Conservation (phyloP, 2,113 vertebrate species). For the Struthio camelus region DNA sequence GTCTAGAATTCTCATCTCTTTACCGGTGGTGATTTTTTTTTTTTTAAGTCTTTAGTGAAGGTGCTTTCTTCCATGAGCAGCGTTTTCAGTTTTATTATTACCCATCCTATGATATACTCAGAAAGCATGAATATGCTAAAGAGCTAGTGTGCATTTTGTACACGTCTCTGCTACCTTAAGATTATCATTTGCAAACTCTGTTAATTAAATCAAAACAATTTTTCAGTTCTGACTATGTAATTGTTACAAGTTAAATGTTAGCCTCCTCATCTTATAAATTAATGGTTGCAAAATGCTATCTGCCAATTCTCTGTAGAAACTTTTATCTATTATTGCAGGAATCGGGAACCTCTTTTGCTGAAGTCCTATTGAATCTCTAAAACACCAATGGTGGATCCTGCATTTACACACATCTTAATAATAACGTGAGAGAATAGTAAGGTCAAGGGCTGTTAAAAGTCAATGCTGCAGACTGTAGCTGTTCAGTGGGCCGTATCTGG, state of each 20-base stretch:
- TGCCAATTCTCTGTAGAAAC: neutral
- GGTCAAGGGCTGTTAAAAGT: conserved; percentile 19
- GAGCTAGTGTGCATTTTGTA: conserved; percentile 14
- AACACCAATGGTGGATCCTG: conserved; percentile 48
- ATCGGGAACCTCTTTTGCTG: conserved; percentile 34
- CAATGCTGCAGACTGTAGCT: neutral
- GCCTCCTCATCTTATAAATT: neutral
- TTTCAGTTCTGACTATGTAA: neutral
- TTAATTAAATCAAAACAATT: neutral
- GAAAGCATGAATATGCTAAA: neutral
- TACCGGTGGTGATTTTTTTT: neutral
- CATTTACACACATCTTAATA: conserved; percentile 49
- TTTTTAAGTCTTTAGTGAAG: conserved; percentile 1
- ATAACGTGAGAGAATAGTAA: neutral
- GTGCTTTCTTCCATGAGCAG: neutral
- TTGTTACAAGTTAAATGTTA: neutral
- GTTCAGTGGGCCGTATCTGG: conserved; percentile 24
- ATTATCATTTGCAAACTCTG: neutral
- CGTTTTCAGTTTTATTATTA: conserved; percentile 1
- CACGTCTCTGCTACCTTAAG: neutral
- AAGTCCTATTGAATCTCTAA: conserved; percentile 17
- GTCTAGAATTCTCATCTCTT: neutral
- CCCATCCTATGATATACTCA: neutral
- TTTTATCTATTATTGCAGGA: conserved; percentile 35
- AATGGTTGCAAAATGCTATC: neutral